These are phyloP conservation scores for Bothrops jararaca DNA, from an alignment of 2,113 vertebrate genomes.

Conservation along the genomic window DNA sequence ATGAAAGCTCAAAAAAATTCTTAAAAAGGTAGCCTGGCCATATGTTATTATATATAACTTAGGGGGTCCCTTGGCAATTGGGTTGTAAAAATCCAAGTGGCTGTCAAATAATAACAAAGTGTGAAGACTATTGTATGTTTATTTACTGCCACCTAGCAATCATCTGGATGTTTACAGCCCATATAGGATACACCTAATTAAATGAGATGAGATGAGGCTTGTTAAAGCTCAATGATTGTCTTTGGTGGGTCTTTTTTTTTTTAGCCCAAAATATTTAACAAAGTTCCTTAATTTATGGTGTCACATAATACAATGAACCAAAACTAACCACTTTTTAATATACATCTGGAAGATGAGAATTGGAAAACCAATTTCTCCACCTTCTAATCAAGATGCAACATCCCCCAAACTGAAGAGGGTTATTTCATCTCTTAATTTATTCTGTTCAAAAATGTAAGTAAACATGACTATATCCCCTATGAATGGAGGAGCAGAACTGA, in stretches of 20 bases:
- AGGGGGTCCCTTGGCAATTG: background rate
- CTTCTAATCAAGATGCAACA: background rate
- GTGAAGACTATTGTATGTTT: background rate
- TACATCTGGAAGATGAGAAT: background rate
- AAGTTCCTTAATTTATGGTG: background rate
- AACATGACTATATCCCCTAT: too few species aligned
- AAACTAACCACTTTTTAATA: background rate
- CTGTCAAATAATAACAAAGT: background rate
- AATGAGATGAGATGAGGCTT: background rate
- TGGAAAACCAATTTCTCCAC: background rate
- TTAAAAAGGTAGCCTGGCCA: background rate
- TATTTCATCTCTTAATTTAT: too few species aligned
- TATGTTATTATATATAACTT: background rate
- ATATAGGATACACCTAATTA: background rate
- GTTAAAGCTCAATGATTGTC: background rate
- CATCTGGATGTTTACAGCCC: background rate
- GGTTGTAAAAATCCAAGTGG: background rate
- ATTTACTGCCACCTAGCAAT: background rate
- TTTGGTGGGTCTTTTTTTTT: background rate
- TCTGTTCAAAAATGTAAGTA: background rate
- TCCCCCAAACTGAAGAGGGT: background rate
- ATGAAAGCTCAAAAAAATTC: background rate
- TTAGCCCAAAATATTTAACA: background rate
- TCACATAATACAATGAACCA: background rate
- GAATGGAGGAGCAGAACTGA: background rate